Evolutionary conservation across 2,797 vertebrate genomes (phyloP).

Genomic region (Brachymystax lenok): DNA sequence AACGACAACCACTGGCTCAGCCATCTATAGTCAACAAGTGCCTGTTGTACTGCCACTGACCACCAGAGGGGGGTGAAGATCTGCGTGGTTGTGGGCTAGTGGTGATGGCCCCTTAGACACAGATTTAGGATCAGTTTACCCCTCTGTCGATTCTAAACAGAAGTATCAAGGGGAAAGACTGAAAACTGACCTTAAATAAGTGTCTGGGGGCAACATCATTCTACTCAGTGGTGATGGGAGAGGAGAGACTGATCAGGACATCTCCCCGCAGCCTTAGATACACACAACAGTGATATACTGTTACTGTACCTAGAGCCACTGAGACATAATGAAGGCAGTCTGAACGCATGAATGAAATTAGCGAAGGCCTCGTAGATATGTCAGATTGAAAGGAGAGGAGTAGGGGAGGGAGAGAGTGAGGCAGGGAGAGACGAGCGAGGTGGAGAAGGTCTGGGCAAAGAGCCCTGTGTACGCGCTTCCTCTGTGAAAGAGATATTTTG

Average conservation of each 20-base stretch:
- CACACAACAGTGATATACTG: background rate
- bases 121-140: background rate
- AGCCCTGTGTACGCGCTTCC: background rate
- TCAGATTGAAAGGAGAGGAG: background rate
- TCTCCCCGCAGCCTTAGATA: background rate
- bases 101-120: background rate
- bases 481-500: background rate
- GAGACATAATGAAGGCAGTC: background rate
- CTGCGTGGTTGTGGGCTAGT: constrained; percentile 18
- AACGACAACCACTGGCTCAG: constrained; percentile 16
- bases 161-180: background rate
- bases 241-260: background rate
- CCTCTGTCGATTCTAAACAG: background rate
- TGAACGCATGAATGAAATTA: background rate
- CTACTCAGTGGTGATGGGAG: background rate
- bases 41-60: background rate
- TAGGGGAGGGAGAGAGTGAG: background rate
- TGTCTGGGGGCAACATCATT: background rate
- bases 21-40: constrained; percentile 47
- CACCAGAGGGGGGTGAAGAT: constrained; percentile 53
- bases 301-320: background rate
- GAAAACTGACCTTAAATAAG: background rate
- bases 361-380: background rate
- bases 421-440: background rate
- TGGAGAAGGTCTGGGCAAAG: background rate